These are phyloP conservation scores for Anagyrus pseudococci DNA, from an alignment of 2,888 invertebrate species.

Conservation along the genomic window DNA sequence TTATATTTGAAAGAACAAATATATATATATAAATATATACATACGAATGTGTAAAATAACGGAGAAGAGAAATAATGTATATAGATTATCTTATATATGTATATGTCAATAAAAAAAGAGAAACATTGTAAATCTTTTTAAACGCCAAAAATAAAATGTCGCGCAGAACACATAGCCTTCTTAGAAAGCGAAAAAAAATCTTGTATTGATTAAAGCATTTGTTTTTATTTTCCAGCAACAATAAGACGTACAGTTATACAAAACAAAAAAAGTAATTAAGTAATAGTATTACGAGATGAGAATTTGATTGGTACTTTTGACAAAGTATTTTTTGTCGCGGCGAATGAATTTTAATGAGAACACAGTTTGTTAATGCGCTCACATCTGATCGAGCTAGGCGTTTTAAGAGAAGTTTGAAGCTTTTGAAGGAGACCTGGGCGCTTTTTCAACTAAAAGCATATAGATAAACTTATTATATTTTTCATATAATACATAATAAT, in stretches of 20 bases:
- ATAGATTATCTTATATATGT: slow-evolving; percentile 11
- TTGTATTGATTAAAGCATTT: slow-evolving; percentile 32
- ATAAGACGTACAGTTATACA: neutral
- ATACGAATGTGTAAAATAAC: slow-evolving; percentile 16
- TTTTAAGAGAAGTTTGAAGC: neutral
- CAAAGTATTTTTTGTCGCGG: no score
- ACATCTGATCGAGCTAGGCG: neutral
- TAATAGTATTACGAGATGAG: neutral
- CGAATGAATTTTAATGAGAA: neutral
- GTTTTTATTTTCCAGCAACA: neutral
- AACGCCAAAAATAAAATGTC: slow-evolving; percentile 45
- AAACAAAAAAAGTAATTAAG: neutral
- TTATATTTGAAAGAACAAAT: slow-evolving; percentile 28
- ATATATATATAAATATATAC: slow-evolving; percentile 18
- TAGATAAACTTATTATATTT: slow-evolving; percentile 10
- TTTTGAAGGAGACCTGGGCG: neutral
- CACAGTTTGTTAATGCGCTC: slow-evolving; percentile 16
- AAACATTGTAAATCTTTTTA: slow-evolving; percentile 51
- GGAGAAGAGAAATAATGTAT: neutral
- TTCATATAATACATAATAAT: neutral
- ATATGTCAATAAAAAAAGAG: slow-evolving; percentile 31
- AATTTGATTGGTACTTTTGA: slow-evolving; percentile 7
- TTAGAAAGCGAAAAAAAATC: slow-evolving; percentile 16
- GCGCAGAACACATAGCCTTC: slow-evolving; percentile 40
- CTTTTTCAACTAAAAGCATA: slow-evolving; percentile 5